A percentile compares a stretch with the other conserved stretches of the same genome.
Evolutionary conservation across 2,113 vertebrate species (phyloP).

Genomic region (Miniopterus natalensis): DNA sequence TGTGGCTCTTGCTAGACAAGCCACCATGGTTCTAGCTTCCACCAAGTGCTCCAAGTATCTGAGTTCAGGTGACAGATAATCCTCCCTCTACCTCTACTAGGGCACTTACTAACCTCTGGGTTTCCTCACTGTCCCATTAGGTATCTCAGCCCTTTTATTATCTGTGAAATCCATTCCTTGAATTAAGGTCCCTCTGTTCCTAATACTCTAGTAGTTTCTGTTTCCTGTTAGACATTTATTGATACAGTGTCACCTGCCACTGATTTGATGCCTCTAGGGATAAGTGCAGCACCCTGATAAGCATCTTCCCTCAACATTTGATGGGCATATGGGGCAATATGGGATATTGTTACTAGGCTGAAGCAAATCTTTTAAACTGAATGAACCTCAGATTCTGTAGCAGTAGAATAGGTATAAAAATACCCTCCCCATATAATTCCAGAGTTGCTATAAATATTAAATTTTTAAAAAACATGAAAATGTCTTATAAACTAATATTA

Average conservation of each 20-base stretch:
- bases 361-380: background rate
- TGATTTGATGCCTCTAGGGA: background rate
- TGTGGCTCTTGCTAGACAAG: background rate
- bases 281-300: background rate
- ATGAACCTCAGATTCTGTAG: background rate
- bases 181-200: background rate
- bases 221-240: background rate
- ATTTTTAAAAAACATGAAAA: constrained; percentile 19
- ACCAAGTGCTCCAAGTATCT: background rate
- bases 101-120: background rate
- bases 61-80: background rate
- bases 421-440: background rate
- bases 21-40: background rate
- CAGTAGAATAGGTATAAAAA: background rate
- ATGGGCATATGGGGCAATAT: background rate
- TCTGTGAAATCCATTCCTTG: background rate
- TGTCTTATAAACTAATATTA: background rate
- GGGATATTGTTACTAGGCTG: background rate
- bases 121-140: background rate
- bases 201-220: background rate
- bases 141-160: background rate
- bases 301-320: background rate
- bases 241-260: background rate
- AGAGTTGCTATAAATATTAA: constrained; percentile 19
- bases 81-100: background rate